Evolutionary conservation across 2,888 invertebrate species (phyloP).

Genomic region (Dolichopus griseipennis): DNA sequence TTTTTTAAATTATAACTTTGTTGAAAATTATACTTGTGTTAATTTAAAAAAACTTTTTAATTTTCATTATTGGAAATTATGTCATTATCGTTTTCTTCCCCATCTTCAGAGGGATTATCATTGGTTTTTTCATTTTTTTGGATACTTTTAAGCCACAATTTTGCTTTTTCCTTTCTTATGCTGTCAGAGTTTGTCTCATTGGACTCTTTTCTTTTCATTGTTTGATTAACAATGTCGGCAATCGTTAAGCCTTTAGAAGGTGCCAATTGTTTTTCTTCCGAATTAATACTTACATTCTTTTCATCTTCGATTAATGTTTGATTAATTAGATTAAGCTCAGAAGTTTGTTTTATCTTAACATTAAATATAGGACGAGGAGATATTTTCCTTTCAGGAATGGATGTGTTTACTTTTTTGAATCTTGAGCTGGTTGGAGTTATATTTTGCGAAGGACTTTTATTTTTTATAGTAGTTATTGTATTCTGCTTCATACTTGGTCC

Average conservation of each 20-base stretch:
- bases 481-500: no score
- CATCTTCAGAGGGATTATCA: no score
- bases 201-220: neutral
- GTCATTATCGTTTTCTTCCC: no score
- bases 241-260: neutral
- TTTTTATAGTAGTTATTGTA: no score
- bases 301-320: neutral
- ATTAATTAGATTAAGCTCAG: neutral
- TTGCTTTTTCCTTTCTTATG: neutral
- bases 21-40: no score
- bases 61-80: no score
- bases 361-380: neutral
- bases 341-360: neutral
- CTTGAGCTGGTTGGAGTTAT: no score
- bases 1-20: no score
- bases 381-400: neutral
- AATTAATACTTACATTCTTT: neutral
- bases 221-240: neutral
- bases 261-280: neutral
- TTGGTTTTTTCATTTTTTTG: neutral
- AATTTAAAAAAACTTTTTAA: no score
- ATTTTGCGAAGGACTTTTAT: no score
- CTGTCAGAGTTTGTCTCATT: slow-evolving; percentile 5
- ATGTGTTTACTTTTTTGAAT: no score
- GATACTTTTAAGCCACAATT: neutral